Percentiles rank a stretch among this genome's conserved stretches.
These are phyloP conservation scores for Motacilla alba DNA, from an alignment of 2,113 vertebrate genomes.

Conservation along the genomic window DNA sequence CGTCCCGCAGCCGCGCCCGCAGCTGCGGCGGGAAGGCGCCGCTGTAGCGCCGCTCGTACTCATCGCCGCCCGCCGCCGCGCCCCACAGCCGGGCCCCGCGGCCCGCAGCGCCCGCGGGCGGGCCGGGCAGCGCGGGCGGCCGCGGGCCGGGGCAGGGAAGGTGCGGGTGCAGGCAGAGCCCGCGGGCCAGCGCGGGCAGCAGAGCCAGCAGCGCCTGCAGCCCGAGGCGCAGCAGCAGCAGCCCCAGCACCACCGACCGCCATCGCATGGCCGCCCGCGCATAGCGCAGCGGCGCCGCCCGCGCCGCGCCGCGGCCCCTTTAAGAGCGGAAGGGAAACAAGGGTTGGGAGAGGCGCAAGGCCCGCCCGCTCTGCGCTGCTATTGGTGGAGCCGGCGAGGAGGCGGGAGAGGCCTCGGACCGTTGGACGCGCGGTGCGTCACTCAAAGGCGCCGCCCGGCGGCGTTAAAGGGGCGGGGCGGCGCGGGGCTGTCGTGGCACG, in stretches of 20 bases:
- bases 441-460: not conserved
- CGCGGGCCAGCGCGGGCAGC: not conserved
- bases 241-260: constrained; percentile 89
- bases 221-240: constrained; percentile 76
- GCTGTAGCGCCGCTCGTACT: constrained; percentile 62
- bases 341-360: rapidly evolving
- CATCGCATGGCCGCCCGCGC: constrained; percentile 90
- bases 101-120: too few relatives aligned
- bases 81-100: too few relatives aligned
- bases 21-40: constrained; percentile 84
- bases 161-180: too few relatives aligned
- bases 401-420: rapidly evolving
- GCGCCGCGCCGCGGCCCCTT: not conserved
- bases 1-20: constrained; percentile 82
- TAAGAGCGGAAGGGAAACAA: not conserved
- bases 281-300: constrained; percentile 9
- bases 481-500: not conserved
- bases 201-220: not conserved
- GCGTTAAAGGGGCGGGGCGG: not conserved
- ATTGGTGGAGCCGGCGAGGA: not conserved
- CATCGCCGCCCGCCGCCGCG: too few relatives aligned
- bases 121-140: too few relatives aligned
- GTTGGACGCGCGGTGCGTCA: not conserved
- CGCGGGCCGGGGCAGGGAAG: too few relatives aligned
- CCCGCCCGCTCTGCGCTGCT: not conserved